Evolutionary conservation across 2,797 vertebrate genomes (phyloP).

Genomic region (Melanogrammus aeglefinus): DNA sequence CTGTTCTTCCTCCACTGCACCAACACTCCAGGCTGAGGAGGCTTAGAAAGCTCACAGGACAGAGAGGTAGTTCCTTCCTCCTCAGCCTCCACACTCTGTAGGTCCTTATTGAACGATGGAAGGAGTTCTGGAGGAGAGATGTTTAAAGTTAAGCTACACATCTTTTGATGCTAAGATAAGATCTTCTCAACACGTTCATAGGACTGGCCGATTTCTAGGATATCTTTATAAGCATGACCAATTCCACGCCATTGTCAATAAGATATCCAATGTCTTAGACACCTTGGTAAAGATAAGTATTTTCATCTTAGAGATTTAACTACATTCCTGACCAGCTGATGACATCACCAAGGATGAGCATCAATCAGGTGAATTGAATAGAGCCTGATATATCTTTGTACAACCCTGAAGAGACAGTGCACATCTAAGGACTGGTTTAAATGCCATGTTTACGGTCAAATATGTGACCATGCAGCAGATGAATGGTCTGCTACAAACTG

Average conservation of each 20-base stretch:
- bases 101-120: slow-evolving; percentile 76
- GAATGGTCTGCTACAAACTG: no score
- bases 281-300: background rate
- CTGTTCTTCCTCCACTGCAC: slow-evolving; percentile 81
- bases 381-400: background rate
- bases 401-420: background rate
- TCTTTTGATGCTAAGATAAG: slow-evolving; percentile 2
- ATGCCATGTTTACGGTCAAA: no score
- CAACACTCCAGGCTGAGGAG: slow-evolving; percentile 65
- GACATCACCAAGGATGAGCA: no score
- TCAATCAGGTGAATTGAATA: no score
- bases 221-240: no score
- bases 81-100: slow-evolving; percentile 76
- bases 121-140: slow-evolving; percentile 66
- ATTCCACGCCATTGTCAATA: background rate
- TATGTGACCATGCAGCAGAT: no score
- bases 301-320: background rate
- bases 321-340: background rate
- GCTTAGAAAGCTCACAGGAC: slow-evolving; percentile 79
- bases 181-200: background rate
- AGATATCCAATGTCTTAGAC: background rate
- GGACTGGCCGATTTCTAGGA: background rate
- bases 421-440: no score
- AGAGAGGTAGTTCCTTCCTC: slow-evolving; percentile 74
- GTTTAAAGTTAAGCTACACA: background rate